Conservation (phyloP, 2,797 vertebrate species). For the Cyprinodon diabolis region DNA sequence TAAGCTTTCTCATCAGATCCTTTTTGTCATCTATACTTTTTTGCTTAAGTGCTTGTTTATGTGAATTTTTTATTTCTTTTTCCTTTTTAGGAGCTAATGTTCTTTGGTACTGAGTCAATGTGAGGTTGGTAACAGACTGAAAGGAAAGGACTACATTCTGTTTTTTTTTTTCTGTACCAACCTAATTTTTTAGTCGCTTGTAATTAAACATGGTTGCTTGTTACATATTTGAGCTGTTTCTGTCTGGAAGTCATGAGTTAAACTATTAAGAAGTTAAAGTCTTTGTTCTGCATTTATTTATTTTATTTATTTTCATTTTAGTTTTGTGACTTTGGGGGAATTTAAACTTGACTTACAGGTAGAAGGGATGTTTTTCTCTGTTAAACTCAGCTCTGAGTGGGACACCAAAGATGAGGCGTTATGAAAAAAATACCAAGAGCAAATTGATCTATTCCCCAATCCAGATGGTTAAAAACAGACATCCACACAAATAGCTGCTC, state of each 20-base stretch:
- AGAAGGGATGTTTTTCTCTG: conserved; percentile 32
- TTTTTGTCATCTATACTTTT: background rate
- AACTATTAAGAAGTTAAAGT: background rate
- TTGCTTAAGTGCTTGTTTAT: background rate
- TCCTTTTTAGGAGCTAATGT: background rate
- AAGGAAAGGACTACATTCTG: background rate
- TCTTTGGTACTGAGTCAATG: background rate
- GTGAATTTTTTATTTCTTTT: background rate
- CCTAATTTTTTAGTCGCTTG: background rate
- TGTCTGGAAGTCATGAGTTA: background rate
- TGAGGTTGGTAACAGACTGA: background rate
- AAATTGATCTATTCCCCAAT: conserved; percentile 47
- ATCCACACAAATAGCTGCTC: conserved; percentile 44
- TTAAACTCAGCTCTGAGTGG: conserved; percentile 36
- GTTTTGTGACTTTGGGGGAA: background rate
- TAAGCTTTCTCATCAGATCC: background rate
- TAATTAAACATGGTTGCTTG: background rate
- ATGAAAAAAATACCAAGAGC: conserved; percentile 26
- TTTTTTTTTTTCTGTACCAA: background rate
- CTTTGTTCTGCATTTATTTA: background rate
- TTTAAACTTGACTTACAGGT: conserved; percentile 6
- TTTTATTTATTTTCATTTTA: background rate
- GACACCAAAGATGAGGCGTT: conserved; percentile 30
- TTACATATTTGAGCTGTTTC: background rate
- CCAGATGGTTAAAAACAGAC: conserved; percentile 45